phyloP scores from a whole-genome alignment of 2,797 vertebrate species.

The Varecia variegata region DNA sequence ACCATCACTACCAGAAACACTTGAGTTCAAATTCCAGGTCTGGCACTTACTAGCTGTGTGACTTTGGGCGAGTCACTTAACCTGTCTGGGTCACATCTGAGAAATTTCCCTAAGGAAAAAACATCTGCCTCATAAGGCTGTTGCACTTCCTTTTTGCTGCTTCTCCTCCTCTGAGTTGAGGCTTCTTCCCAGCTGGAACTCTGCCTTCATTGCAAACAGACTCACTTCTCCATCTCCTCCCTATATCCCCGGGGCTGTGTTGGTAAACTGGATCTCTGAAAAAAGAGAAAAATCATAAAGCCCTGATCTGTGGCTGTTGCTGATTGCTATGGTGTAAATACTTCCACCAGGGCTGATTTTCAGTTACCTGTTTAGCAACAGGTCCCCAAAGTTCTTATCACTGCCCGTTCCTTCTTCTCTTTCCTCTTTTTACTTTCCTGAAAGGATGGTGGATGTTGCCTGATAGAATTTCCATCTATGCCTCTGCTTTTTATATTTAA shows the following conservation, averaged over 20 bases:
- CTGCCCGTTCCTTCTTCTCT: neutral
- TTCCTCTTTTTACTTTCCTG: neutral
- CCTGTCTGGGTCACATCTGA: neutral
- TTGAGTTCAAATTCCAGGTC: neutral
- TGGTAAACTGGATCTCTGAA: neutral
- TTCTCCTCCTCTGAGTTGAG: neutral
- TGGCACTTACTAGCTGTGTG: neutral
- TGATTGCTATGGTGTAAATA: neutral
- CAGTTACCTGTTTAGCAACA: neutral
- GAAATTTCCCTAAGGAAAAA: neutral
- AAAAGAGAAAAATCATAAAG: neutral
- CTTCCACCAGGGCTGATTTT: neutral
- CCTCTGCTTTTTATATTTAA: neutral
- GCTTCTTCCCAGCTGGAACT: neutral
- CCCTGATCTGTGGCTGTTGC: neutral
- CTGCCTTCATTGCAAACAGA: neutral
- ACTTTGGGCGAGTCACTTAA: neutral
- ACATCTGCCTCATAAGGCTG: neutral
- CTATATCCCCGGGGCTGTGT: neutral
- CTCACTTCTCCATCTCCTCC: neutral
- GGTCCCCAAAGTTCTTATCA: neutral
- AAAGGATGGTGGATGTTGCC: neutral
- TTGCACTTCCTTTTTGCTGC: neutral
- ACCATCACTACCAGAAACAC: neutral
- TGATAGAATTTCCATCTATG: neutral